phyloP scores from a whole-genome alignment of 1,140 invertebrate species.

The Aphis craccivora region DNA sequence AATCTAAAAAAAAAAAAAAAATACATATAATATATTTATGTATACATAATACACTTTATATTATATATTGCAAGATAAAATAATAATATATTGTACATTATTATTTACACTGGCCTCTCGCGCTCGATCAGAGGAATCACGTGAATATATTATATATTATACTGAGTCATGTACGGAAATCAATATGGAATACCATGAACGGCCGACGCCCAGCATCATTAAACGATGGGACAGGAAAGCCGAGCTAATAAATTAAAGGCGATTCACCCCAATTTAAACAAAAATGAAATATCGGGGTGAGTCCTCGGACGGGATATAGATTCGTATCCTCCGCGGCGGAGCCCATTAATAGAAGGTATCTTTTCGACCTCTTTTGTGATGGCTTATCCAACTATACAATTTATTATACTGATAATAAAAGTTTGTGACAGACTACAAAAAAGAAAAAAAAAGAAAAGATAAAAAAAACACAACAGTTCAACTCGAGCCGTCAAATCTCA shows the following conservation, averaged over 20 bases:
- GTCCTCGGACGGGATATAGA: neutral
- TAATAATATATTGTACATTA: neutral
- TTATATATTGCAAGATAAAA: neutral
- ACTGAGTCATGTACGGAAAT: neutral
- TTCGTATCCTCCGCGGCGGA: neutral
- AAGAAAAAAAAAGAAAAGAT: neutral
- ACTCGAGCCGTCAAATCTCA: neutral
- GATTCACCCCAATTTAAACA: neutral
- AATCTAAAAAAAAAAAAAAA: neutral
- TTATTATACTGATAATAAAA: slow-evolving; percentile 2
- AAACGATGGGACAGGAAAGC: neutral
- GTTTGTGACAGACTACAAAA: neutral
- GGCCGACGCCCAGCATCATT: neutral
- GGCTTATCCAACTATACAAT: slow-evolving; percentile 4
- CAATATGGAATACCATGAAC: neutral
- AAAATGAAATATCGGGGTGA: neutral
- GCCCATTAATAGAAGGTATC: neutral
- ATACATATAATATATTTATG: neutral
- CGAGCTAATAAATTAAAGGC: neutral
- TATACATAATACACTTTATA: neutral
- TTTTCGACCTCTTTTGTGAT: neutral
- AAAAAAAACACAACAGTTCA: neutral
- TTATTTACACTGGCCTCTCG: neutral
- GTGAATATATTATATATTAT: neutral
- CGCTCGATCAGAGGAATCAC: neutral